Evolutionary conservation across 2,113 vertebrate genomes (phyloP).

Genomic region (Carassius carassius): DNA sequence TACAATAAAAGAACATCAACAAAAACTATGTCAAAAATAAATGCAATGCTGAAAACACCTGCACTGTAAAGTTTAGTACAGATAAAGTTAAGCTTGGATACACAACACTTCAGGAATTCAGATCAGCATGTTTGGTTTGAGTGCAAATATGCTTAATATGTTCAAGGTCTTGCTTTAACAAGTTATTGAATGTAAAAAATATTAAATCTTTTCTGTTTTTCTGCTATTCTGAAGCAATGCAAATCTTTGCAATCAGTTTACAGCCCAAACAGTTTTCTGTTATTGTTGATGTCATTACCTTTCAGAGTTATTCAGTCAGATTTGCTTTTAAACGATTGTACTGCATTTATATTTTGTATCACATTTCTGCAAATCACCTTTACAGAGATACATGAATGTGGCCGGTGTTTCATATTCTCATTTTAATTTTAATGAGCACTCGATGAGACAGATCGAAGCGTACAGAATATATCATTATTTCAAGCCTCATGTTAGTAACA

Average conservation of each 20-base stretch:
- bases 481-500: conserved; percentile 19
- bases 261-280: neutral
- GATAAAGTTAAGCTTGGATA: too few species aligned
- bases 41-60: neutral
- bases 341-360: neutral
- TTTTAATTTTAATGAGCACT: conserved; percentile 30
- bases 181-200: neutral
- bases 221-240: neutral
- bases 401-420: neutral
- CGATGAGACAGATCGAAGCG: neutral
- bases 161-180: neutral
- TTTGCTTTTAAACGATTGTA: neutral
- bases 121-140: neutral
- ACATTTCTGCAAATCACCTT: conserved; percentile 11
- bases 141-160: neutral
- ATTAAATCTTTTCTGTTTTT: neutral
- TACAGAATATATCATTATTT: conserved; percentile 20
- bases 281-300: neutral
- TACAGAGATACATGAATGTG: conserved; percentile 9
- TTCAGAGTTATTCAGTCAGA: neutral
- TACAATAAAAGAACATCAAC: neutral
- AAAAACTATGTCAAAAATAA: neutral
- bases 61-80: neutral
- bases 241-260: neutral
- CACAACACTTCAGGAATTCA: too few species aligned